A percentile compares a stretch with the other conserved stretches of the same genome.
These are phyloP conservation scores for Dendronephthya gigantea DNA, from an alignment of 64 coral and sea anemone species.

Conservation along the genomic window DNA sequence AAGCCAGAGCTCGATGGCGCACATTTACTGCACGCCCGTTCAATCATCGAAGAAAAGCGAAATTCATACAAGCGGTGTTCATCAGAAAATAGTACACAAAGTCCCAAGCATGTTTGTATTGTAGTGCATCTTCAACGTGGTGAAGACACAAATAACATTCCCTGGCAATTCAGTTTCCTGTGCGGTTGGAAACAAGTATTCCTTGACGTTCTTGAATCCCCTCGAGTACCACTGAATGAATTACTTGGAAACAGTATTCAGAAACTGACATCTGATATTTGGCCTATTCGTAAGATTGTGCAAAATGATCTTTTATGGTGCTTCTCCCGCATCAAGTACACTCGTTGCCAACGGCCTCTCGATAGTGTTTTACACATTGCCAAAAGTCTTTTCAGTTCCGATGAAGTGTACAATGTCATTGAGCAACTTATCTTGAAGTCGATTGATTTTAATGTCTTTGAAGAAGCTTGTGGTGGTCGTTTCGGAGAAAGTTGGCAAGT, in stretches of 20 bases:
- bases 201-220: constrained; percentile 60
- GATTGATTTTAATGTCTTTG: background rate
- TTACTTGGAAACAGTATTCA: constrained; percentile 31
- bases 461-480: background rate
- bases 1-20: background rate
- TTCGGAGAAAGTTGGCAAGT: background rate
- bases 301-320: constrained; percentile 59
- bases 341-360: background rate
- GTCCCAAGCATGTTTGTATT: constrained; percentile 59
- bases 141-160: constrained; percentile 9
- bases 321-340: background rate
- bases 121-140: constrained; percentile 53
- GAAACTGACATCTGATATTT: constrained; percentile 28
- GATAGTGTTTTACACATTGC: background rate
- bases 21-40: constrained; percentile 5
- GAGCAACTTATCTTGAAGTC: background rate
- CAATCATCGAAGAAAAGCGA: constrained; percentile 13
- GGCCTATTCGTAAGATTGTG: constrained; percentile 50
- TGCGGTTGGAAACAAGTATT: constrained; percentile 75
- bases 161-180: constrained; percentile 67
- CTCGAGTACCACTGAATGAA: constrained; percentile 35
- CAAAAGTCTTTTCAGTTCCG: background rate
- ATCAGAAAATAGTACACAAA: background rate
- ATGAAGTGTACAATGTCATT: background rate
- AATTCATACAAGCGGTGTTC: background rate